These are phyloP conservation scores for Aspidoscelis tigris DNA, from an alignment of 2,113 vertebrate genomes.

Conservation along the genomic window DNA sequence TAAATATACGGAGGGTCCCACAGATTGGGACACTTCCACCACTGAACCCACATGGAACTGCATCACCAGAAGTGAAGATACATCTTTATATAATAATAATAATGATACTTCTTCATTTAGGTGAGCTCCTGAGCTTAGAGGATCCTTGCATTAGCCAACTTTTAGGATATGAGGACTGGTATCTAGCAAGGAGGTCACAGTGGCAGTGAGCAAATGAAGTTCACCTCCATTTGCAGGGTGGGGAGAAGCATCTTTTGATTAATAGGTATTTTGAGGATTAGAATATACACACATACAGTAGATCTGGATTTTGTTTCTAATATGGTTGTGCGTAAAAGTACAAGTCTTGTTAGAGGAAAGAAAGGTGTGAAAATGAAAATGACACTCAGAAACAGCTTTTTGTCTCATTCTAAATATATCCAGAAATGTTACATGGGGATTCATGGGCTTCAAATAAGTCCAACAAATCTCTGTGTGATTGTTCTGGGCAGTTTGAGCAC, in stretches of 20 bases:
- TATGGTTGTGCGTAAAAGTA: not conserved
- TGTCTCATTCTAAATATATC: not conserved
- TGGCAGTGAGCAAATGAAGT: too few relatives aligned
- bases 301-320: not conserved
- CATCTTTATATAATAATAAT: not conserved
- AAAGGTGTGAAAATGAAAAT: not conserved
- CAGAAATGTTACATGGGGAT: too few relatives aligned
- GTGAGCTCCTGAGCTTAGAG: not conserved
- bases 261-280: not conserved
- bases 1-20: too few relatives aligned
- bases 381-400: not conserved
- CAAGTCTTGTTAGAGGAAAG: not conserved
- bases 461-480: too few relatives aligned
- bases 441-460: too few relatives aligned
- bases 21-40: too few relatives aligned
- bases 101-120: not conserved
- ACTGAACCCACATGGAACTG: too few relatives aligned
- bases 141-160: too few relatives aligned
- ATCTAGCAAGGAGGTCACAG: too few relatives aligned
- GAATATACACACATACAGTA: not conserved
- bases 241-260: not conserved
- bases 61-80: too few relatives aligned
- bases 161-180: not conserved
- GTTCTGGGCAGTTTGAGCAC: too few relatives aligned
- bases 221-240: too few relatives aligned